Evolutionary conservation across 2,888 invertebrate species (phyloP).

Genomic region (Drepana falcataria): DNA sequence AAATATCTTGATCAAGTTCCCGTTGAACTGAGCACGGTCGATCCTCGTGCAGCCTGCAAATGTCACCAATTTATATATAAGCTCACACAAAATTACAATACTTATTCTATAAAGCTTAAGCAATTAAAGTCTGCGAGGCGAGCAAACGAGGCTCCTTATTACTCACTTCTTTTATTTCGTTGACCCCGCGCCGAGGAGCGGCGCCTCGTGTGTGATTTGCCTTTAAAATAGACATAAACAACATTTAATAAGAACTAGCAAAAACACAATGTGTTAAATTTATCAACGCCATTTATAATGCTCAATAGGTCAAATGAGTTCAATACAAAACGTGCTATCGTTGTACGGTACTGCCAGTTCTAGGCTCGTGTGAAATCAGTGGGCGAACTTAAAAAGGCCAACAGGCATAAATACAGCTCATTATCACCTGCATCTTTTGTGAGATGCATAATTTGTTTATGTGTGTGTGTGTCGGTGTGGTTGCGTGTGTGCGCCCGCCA

Average conservation of each 20-base stretch:
- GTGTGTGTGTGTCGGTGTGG: slow-evolving; percentile 3
- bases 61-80: slow-evolving; percentile 1
- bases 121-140: neutral
- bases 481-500: slow-evolving; percentile 17
- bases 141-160: neutral
- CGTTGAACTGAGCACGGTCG: slow-evolving; percentile 89
- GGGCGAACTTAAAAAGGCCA: slow-evolving; percentile 3
- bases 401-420: slow-evolving; percentile 9
- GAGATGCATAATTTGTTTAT: slow-evolving; percentile 14
- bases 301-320: slow-evolving; percentile 1
- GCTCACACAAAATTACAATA: neutral
- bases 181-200: slow-evolving; percentile 79
- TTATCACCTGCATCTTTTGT: slow-evolving; percentile 18
- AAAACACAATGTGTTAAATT: neutral
- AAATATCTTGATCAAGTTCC: slow-evolving; percentile 90
- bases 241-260: slow-evolving; percentile 1
- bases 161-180: slow-evolving; percentile 73
- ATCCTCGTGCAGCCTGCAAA: slow-evolving; percentile 82
- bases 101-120: neutral
- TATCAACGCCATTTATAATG: neutral
- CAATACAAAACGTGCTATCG: neutral
- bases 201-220: slow-evolving; percentile 79
- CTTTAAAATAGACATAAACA: slow-evolving; percentile 39
- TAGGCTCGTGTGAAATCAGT: neutral
- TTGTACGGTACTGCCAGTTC: neutral